Evolutionary conservation across 2,797 vertebrate species (phyloP).

Genomic region (Chromis chromis): DNA sequence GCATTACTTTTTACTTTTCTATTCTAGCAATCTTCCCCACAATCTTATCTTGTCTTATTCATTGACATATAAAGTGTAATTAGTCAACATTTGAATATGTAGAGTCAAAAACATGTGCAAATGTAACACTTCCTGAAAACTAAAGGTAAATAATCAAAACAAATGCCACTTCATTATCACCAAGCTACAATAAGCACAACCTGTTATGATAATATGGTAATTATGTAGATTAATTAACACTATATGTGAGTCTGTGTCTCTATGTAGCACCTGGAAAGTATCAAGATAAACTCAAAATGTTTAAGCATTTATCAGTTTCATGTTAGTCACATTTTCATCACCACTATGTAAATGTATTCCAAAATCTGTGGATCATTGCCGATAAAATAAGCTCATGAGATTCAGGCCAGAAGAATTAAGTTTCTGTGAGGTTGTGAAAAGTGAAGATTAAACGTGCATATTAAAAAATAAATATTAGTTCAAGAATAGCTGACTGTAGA

Average conservation of each 20-base stretch:
- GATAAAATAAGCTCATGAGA: too few species aligned
- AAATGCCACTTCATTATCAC: background rate
- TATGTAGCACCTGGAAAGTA: slow-evolving; percentile 1
- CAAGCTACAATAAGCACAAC: background rate
- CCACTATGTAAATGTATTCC: slow-evolving; percentile 14
- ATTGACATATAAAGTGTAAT: too few species aligned
- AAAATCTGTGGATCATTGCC: slow-evolving; percentile 7
- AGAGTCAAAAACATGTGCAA: too few species aligned
- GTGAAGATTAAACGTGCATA: too few species aligned
- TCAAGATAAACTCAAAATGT: slow-evolving; percentile 17
- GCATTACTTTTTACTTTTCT: too few species aligned
- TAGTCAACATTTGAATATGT: too few species aligned
- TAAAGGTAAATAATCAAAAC: too few species aligned
- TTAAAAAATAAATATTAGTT: too few species aligned
- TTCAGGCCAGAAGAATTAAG: too few species aligned
- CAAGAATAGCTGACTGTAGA: too few species aligned
- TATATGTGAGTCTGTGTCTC: background rate
- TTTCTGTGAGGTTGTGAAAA: background rate
- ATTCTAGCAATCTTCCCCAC: too few species aligned
- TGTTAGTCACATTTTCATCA: slow-evolving; percentile 10
- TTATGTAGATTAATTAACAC: background rate
- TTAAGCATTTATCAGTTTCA: slow-evolving; percentile 4
- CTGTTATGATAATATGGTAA: slow-evolving; percentile 16
- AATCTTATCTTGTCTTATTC: too few species aligned
- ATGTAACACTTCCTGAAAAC: background rate